Conservation (phyloP, 1,140 invertebrate species). For the Nymphalis io region DNA sequence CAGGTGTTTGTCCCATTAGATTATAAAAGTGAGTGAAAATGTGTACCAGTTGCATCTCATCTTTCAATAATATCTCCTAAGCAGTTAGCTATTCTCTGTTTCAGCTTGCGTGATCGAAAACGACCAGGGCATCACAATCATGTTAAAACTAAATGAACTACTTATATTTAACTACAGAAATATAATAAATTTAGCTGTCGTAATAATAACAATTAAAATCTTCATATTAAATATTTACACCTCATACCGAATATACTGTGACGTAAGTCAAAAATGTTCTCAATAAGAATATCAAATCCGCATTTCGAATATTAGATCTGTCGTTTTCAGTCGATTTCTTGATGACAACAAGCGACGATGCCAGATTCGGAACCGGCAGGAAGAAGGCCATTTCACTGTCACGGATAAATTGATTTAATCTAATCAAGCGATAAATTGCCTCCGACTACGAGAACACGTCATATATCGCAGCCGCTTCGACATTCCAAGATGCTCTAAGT, state of each 20-base stretch:
- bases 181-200: too few relatives aligned
- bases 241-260: neutral
- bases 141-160: too few relatives aligned
- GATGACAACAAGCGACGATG: constrained; percentile 59
- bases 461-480: constrained; percentile 37
- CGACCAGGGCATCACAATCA: too few relatives aligned
- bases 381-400: constrained; percentile 68
- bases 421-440: constrained; percentile 71
- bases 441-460: constrained; percentile 42
- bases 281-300: neutral
- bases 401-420: constrained; percentile 71
- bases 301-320: constrained; percentile 20
- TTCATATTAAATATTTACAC: neutral
- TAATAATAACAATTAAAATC: too few relatives aligned
- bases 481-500: constrained; percentile 14
- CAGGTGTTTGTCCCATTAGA: too few relatives aligned
- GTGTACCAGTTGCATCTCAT: too few relatives aligned
- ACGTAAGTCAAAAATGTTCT: neutral
- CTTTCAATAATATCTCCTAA: too few relatives aligned
- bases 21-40: too few relatives aligned
- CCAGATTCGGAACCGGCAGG: constrained; percentile 61
- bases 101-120: too few relatives aligned
- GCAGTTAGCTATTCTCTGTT: too few relatives aligned
- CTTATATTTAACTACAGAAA: too few relatives aligned
- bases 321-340: constrained; percentile 58